phyloP scores from a whole-genome alignment of 2,113 vertebrate genomes.

The Ursus arctos region DNA sequence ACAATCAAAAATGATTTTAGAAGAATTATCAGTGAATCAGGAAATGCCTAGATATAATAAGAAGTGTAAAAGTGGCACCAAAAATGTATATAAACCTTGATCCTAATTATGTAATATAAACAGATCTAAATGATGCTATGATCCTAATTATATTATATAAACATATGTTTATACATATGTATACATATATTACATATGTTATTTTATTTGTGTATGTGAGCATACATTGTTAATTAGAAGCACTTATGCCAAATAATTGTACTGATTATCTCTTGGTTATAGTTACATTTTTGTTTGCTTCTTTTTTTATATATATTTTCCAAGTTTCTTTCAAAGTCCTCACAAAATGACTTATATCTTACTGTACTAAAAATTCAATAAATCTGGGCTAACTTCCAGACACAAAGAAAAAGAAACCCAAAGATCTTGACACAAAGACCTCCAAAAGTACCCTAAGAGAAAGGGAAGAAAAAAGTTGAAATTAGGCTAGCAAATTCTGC shows the following conservation, averaged over 20 bases:
- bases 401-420: neutral
- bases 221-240: neutral
- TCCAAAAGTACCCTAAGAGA: conserved; percentile 72
- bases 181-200: neutral
- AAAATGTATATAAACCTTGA: neutral
- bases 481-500: conserved; percentile 68
- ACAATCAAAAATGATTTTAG: neutral
- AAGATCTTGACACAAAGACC: conserved; percentile 62
- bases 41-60: neutral
- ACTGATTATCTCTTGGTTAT: neutral
- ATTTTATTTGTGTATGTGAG: neutral
- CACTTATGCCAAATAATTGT: neutral
- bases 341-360: neutral
- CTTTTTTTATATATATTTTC: neutral
- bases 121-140: neutral
- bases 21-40: neutral
- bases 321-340: neutral
- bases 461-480: conserved; percentile 56
- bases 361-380: neutral
- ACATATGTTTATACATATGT: neutral
- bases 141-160: neutral
- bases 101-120: conserved; percentile 24
- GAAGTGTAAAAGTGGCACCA: neutral
- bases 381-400: neutral
- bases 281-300: neutral